Evolutionary conservation across 2,888 invertebrate species (phyloP).

Genomic region (Prenolepis imparis): DNA sequence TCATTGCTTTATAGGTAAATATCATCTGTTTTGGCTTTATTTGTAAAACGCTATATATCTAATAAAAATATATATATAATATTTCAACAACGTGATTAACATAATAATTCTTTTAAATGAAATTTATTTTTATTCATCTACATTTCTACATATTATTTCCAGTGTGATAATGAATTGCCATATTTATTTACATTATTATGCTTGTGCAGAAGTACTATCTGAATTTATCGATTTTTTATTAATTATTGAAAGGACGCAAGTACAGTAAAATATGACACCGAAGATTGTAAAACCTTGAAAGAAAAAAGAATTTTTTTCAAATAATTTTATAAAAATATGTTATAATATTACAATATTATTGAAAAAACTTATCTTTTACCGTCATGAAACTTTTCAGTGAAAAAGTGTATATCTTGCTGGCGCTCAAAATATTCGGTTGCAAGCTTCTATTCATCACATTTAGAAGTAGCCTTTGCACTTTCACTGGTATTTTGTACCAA

Average conservation of each 20-base stretch:
- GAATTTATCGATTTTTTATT: not conserved
- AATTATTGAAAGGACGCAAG: slow-evolving; percentile 17
- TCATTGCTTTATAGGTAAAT: not conserved
- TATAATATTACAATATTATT: not conserved
- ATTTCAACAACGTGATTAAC: not conserved
- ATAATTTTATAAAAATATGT: not conserved
- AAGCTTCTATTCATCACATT: slow-evolving; percentile 1
- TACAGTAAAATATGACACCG: slow-evolving; percentile 30
- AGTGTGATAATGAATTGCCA: not conserved
- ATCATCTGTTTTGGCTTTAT: not conserved
- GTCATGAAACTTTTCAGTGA: slow-evolving; percentile 32
- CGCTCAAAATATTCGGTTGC: slow-evolving; percentile 21
- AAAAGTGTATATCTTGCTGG: slow-evolving; percentile 36
- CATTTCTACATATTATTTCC: not conserved
- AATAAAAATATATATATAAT: not conserved
- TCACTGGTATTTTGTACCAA: slow-evolving; percentile 51
- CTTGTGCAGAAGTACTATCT: not conserved
- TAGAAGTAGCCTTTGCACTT: slow-evolving; percentile 46
- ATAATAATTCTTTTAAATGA: not conserved
- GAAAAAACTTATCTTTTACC: slow-evolving; percentile 29
- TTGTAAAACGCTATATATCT: not conserved
- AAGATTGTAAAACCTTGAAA: slow-evolving; percentile 15
- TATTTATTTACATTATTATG: not conserved
- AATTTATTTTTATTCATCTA: not conserved
- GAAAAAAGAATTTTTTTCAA: not conserved